phyloP scores from a whole-genome alignment of 2,113 vertebrate genomes.

The Vulpes lagopus region DNA sequence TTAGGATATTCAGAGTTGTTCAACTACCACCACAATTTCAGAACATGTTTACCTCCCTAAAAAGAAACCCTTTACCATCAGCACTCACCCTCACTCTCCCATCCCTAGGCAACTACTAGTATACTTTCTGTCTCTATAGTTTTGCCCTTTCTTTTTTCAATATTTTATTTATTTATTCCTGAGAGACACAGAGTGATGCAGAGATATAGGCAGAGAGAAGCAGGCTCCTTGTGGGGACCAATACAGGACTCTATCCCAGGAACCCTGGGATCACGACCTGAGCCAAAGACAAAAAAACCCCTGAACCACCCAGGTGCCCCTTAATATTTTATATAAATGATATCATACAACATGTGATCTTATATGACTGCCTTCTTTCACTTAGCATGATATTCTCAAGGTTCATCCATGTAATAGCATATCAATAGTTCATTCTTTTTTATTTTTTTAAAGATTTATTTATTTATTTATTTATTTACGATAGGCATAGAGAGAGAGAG shows the following conservation, averaged over 20 bases:
- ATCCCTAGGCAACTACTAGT: background rate
- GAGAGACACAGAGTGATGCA: no score
- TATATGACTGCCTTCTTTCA: background rate
- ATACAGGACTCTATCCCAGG: no score
- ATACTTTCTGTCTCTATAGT: background rate
- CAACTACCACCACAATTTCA: background rate
- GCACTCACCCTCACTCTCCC: background rate
- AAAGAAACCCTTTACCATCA: background rate
- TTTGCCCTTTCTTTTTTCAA: background rate
- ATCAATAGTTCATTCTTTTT: background rate
- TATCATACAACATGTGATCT: background rate
- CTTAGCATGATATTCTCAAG: background rate
- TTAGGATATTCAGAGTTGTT: constrained; percentile 6
- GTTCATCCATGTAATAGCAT: background rate
- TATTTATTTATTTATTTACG: no score
- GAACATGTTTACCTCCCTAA: background rate
- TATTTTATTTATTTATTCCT: no score
- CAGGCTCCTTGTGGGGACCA: no score
- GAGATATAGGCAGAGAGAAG: no score
- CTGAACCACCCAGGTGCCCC: no score
- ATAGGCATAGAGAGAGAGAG: no score
- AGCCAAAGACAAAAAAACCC: no score
- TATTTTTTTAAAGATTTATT: no score
- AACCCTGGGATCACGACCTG: no score
- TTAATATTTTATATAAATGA: background rate